Evolutionary conservation across 2,113 vertebrate species (phyloP).

Genomic region (Grammomys surdaster): DNA sequence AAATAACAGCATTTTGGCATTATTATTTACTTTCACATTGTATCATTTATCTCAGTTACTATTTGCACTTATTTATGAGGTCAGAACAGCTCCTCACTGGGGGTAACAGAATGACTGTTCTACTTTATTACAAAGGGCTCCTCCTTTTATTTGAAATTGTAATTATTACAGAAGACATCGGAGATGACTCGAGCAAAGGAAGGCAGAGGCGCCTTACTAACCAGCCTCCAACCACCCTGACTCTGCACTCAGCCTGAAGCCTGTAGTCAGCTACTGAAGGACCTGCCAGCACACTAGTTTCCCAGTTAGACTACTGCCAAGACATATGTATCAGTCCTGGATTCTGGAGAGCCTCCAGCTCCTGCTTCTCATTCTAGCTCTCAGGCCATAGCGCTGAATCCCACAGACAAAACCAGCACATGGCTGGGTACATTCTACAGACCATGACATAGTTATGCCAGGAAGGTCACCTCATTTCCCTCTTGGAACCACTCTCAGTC

Average conservation of each 20-base stretch:
- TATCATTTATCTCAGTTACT: background rate
- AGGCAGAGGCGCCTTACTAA: background rate
- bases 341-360: conserved; percentile 58
- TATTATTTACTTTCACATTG: background rate
- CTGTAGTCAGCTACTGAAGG: background rate
- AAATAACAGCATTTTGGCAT: background rate
- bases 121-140: background rate
- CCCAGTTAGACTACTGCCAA: conserved; percentile 65
- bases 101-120: background rate
- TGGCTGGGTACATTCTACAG: background rate
- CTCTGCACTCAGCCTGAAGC: background rate
- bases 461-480: background rate
- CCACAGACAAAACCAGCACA: background rate
- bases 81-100: background rate
- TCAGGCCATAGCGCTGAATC: conserved; percentile 9
- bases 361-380: conserved; percentile 1
- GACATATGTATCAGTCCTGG: conserved; percentile 64
- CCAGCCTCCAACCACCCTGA: background rate
- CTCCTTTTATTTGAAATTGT: background rate
- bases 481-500: background rate
- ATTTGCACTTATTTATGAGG: background rate
- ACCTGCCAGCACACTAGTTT: background rate
- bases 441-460: rapidly evolving
- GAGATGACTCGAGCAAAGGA: background rate
- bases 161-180: background rate